These are phyloP conservation scores for Meteorus sp. DNA, from an alignment of 1,140 invertebrate species.

Conservation along the genomic window DNA sequence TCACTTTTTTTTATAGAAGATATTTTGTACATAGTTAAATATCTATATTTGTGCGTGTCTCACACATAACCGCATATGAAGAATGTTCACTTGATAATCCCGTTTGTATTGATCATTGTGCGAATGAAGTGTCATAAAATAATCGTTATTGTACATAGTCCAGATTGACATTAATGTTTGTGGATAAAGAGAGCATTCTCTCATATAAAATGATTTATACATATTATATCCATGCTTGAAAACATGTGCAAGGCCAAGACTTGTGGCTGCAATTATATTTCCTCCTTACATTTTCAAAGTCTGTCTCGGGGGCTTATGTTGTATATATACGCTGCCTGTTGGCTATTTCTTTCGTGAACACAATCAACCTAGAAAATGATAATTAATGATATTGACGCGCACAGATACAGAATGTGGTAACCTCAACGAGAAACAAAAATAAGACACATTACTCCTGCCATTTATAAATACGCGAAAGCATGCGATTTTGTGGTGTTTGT, in stretches of 20 bases:
- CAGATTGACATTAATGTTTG: too few species aligned
- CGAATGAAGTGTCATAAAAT: conserved; percentile 66
- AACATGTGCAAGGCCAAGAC: conserved; percentile 24
- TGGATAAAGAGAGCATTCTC: conserved; percentile 70
- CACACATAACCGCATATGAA: conserved; percentile 58
- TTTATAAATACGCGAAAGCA: conserved; percentile 61
- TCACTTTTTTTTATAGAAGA: conserved; percentile 23
- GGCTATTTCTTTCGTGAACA: conserved; percentile 36
- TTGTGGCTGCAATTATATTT: conserved; percentile 13
- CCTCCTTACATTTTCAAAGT: conserved; percentile 38
- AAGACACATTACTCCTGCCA: not conserved
- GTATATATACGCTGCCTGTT: conserved; percentile 67
- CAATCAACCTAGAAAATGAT: conserved; percentile 32
- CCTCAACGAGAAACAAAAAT: too few species aligned
- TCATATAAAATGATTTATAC: conserved; percentile 35
- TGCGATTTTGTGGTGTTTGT: conserved; percentile 68
- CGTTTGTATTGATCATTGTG: not conserved
- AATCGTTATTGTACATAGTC: too few species aligned
- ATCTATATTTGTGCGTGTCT: conserved; percentile 34
- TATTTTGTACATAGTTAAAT: conserved; percentile 21
- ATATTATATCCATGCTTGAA: conserved; percentile 60
- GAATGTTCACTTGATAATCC: conserved; percentile 56
- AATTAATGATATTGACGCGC: too few species aligned
- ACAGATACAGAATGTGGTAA: too few species aligned
- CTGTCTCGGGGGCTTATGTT: conserved; percentile 58